Base-by-base conservation (phyloP, 2,888 invertebrate genomes). In the Miltochrista miniata region DNA sequence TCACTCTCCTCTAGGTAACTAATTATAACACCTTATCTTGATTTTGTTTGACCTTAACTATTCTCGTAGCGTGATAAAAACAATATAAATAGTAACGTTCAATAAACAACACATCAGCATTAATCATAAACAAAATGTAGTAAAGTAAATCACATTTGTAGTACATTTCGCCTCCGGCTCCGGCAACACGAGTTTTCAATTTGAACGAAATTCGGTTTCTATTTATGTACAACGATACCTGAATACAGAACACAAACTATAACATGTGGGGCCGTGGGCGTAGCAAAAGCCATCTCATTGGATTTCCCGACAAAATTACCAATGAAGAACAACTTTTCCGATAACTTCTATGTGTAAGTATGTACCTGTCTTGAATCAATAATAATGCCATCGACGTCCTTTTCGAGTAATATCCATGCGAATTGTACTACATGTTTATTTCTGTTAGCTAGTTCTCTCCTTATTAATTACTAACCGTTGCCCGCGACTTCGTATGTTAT, bases 141-240 rank as follows among this genome's bases (percentile, higher is more conserved):
- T n/a, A n/a, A n/a, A 24, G 18, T 24, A 24, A 2, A 24, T 24
- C 18, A 24, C 35, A 40, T 58, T 51, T 48, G 14, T 51, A 13
- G 54, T 48, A 61, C 54, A 59, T 54, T 54, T 45, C 24, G 34
- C 43, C 39, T 9, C 45, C 46, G 29, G 44, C 52, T 52, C 18
- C 47, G 24, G 46, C 55, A 54, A 53, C 51, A 49, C 39, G 52
- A 56, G 53, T 61, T 66, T 66, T 66, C 66, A 63, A 63, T 66
- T 54, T 50, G 48, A 50, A 45, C 45, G 37, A 49, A 65, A 57
- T 63, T 59, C 61, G 51, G 48, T 63, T 51, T 49, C 56, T 66
- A 51, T 61, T 66, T 63, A 63, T 61, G 54, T 56, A 59, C 52
- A 57, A 36, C 45, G 47, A 33, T 37, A 39, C 33, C 46, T 44